Evolutionary conservation across 2,797 vertebrate genomes (phyloP).

Genomic region (Danio jaintianensis): DNA sequence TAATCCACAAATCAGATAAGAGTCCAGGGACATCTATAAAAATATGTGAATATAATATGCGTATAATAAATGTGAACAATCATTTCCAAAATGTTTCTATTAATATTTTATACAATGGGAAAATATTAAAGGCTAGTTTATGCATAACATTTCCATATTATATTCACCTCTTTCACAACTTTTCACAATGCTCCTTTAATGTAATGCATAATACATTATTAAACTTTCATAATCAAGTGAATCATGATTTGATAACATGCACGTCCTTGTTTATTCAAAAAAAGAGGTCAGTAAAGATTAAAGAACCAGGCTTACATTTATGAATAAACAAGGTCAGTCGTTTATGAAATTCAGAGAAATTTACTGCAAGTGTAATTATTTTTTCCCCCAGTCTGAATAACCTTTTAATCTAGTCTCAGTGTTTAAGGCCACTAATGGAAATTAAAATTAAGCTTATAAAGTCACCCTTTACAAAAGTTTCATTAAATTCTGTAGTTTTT

Average conservation of each 20-base stretch:
- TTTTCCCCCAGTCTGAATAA: not conserved
- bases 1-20: conserved; percentile 8
- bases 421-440: not conserved
- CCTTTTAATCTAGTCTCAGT: not conserved
- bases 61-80: not conserved
- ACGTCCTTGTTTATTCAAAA: not conserved
- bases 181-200: too few species aligned
- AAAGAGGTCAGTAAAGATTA: not conserved
- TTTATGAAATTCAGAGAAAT: not conserved
- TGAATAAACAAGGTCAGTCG: not conserved
- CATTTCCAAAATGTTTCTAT: not conserved
- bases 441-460: not conserved
- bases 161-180: not conserved
- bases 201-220: too few species aligned
- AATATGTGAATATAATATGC: not conserved
- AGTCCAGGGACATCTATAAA: not conserved
- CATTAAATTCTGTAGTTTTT: not conserved
- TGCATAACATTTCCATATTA: not conserved
- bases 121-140: not conserved
- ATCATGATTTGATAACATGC: not conserved
- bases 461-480: not conserved
- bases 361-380: not conserved
- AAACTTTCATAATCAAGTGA: not conserved
- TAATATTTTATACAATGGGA: not conserved
- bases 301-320: not conserved